These are phyloP conservation scores for Melanotaenia duboulayi DNA, from an alignment of 2,113 vertebrate genomes.

Conservation along the genomic window DNA sequence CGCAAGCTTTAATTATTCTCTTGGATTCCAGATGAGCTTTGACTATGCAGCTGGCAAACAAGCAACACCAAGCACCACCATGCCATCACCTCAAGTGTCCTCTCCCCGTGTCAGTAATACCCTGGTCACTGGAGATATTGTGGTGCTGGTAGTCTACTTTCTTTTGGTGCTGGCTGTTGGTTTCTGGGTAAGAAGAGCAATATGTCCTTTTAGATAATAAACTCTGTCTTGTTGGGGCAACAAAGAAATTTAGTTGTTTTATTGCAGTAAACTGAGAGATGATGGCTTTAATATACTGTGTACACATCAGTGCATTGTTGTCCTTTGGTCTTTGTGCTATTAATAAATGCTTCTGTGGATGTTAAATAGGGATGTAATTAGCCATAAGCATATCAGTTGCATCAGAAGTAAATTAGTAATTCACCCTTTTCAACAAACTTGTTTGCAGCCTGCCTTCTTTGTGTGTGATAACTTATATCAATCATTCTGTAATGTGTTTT, in stretches of 20 bases:
- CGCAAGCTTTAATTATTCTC: neutral
- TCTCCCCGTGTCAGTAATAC: neutral
- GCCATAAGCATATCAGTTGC: no score
- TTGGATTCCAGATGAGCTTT: constrained; percentile 33
- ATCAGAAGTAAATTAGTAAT: no score
- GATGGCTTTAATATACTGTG: neutral
- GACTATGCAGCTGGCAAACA: neutral
- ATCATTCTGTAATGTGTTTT: no score
- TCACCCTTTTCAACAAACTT: no score
- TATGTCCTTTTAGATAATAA: neutral
- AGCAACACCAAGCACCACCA: constrained; percentile 4
- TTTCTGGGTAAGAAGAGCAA: constrained; percentile 69
- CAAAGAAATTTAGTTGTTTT: neutral
- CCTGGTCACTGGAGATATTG: constrained; percentile 54
- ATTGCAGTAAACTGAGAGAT: neutral
- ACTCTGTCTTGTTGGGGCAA: neutral
- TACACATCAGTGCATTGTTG: no score
- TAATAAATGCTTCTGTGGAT: no score
- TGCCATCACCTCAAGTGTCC: neutral
- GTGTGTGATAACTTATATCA: no score
- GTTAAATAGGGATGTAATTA: no score
- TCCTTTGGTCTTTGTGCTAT: no score
- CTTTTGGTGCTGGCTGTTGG: constrained; percentile 63
- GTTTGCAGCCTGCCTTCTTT: no score
- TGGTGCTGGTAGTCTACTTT: constrained; percentile 69